Conservation (phyloP, 2,113 vertebrate genomes). For the Protobothrops mucrosquamatus region DNA sequence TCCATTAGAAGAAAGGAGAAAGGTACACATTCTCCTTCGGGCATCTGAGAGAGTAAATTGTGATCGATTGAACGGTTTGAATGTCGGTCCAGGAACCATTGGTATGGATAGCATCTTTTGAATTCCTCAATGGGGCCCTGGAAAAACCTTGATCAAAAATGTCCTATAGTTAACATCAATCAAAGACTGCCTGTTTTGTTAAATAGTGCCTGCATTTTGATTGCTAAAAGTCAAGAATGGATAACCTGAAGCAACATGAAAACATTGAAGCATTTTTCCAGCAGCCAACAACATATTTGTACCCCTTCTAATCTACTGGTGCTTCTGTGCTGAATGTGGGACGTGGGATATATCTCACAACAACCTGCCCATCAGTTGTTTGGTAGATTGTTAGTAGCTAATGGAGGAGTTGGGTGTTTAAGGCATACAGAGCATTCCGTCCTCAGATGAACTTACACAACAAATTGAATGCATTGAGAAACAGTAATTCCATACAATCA, state of each 20-base stretch:
- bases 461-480: neutral
- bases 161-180: neutral
- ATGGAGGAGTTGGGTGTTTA: neutral
- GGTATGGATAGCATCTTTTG: slow-evolving; percentile 58
- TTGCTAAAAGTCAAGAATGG: neutral
- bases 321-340: neutral
- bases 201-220: neutral
- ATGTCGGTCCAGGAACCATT: slow-evolving; percentile 63
- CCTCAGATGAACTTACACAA: neutral
- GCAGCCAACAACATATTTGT: neutral
- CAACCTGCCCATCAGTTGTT: neutral
- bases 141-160: neutral
- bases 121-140: neutral
- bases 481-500: too few relatives aligned
- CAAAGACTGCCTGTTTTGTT: neutral
- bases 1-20: slow-evolving; percentile 65
- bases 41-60: slow-evolving; percentile 69
- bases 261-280: neutral
- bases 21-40: slow-evolving; percentile 65
- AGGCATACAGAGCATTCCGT: neutral
- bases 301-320: neutral
- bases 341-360: neutral
- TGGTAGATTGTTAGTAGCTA: neutral
- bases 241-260: neutral
- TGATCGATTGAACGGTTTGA: slow-evolving; percentile 61